Evolutionary conservation across 64 coral and sea anemone species (phyloP).

Genomic region (Montipora efflorescens): DNA sequence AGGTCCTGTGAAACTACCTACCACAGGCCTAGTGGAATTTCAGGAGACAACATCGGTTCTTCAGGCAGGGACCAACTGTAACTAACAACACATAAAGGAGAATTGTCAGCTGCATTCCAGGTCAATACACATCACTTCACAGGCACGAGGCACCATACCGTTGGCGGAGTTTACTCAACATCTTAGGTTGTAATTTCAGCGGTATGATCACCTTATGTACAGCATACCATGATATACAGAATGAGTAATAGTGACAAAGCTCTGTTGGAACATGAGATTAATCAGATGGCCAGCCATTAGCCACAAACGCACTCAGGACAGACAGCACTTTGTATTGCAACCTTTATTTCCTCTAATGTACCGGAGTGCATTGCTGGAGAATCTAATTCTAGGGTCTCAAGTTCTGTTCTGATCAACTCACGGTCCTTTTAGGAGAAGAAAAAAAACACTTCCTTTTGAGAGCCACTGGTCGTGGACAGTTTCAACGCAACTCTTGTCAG

Average conservation of each 20-base stretch:
- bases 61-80: constrained; percentile 8
- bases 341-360: not conserved
- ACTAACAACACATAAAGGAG: constrained; percentile 29
- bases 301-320: constrained; percentile 49
- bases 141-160: not conserved
- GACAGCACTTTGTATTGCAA: not conserved
- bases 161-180: constrained; percentile 16
- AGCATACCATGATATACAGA: constrained; percentile 55
- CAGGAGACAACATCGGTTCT: constrained; percentile 77
- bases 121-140: constrained; percentile 41
- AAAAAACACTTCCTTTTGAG: not conserved
- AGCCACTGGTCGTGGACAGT: not conserved
- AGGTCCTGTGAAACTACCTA: constrained; percentile 35
- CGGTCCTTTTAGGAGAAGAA: no score
- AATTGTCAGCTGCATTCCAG: constrained; percentile 55
- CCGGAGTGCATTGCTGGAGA: no score
- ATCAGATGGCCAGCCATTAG: not conserved
- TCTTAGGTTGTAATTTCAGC: constrained; percentile 37
- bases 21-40: constrained; percentile 1
- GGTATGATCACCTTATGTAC: constrained; percentile 63
- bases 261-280: constrained; percentile 36
- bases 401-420: no score
- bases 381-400: no score
- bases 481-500: not conserved
- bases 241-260: constrained; percentile 46